Evolutionary conservation across 2,797 vertebrate species (phyloP).

Genomic region (Brachyalestes nurse): DNA sequence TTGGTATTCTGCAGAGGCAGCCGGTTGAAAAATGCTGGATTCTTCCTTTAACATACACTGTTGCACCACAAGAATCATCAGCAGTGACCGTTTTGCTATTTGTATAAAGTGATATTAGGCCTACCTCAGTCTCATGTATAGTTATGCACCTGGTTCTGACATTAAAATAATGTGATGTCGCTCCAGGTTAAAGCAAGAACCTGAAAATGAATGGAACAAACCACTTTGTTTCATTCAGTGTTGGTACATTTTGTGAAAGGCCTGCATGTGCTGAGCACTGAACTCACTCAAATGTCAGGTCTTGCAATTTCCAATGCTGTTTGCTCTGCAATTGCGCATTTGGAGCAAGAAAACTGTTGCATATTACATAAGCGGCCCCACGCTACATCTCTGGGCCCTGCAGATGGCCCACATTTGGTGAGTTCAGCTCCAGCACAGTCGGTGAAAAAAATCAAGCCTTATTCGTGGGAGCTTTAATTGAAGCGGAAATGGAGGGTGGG

Average conservation of each 20-base stretch:
- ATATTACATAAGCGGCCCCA: neutral
- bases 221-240: neutral
- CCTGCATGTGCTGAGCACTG: neutral
- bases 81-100: neutral
- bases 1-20: neutral
- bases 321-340: neutral
- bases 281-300: neutral
- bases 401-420: neutral
- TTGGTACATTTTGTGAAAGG: neutral
- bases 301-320: neutral
- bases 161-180: neutral
- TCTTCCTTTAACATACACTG: neutral
- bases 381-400: neutral
- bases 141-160: neutral
- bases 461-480: neutral
- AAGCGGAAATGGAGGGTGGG: neutral
- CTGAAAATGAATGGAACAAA: neutral
- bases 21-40: neutral
- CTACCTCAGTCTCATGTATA: constrained; percentile 15
- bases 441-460: neutral
- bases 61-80: neutral
- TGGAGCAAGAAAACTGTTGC: neutral
- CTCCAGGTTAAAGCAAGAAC: neutral
- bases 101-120: neutral
- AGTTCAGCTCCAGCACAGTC: neutral